Conservation (phyloP, 2,888 invertebrate species). For the Callosobruchus maculatus region DNA sequence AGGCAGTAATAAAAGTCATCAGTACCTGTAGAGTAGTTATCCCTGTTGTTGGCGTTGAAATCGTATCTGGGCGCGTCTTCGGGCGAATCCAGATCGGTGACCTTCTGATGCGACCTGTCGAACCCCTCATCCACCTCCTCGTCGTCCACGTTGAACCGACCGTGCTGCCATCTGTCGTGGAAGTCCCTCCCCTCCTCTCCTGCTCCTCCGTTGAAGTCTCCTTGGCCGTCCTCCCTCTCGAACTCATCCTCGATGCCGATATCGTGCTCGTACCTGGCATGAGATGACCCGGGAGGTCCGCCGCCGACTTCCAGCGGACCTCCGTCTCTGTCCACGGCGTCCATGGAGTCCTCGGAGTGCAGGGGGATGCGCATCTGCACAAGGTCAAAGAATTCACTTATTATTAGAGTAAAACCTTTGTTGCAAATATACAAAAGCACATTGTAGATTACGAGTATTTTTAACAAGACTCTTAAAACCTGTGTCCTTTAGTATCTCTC, state of each 20-base stretch:
- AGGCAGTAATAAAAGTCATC: no score
- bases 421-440: no score
- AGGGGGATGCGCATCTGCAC: constrained; percentile 35
- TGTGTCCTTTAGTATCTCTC: no score
- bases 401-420: no score
- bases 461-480: no score
- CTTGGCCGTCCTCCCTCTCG: constrained; percentile 50
- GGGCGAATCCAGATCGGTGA: constrained; percentile 37
- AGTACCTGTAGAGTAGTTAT: constrained; percentile 53
- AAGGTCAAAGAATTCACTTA: no score
- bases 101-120: constrained; percentile 19
- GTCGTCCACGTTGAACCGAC: constrained; percentile 39
- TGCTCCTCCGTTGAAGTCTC: constrained; percentile 49
- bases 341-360: constrained; percentile 42
- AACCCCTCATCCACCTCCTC: constrained; percentile 7
- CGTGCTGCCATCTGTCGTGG: constrained; percentile 43
- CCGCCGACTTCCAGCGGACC: constrained; percentile 24
- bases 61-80: constrained; percentile 21
- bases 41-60: constrained; percentile 29
- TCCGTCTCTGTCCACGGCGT: constrained; percentile 17
- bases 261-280: constrained; percentile 44
- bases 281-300: constrained; percentile 32
- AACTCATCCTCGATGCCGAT: constrained; percentile 52
- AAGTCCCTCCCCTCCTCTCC: constrained; percentile 32
- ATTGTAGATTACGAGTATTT: no score